Evolutionary conservation across 1,140 invertebrate species (phyloP), one percentile per base, ranked within the genome.

Genomic region (Camponotus pennsylvanicus): DNA sequence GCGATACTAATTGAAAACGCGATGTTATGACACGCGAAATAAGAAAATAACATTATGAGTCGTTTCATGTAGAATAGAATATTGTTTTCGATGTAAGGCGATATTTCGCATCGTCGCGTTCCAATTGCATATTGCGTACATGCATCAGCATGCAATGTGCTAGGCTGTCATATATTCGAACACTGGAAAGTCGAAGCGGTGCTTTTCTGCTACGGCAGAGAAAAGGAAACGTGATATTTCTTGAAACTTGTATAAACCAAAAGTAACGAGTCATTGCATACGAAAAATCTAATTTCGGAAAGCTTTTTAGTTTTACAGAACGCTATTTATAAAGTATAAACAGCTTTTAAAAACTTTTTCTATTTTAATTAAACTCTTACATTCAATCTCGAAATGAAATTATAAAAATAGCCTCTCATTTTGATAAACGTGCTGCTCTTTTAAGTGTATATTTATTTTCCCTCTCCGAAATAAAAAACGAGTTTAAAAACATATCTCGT

Each of bases 121-220:
- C 21, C 37, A 34, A 71, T 55, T 88, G 27, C 27, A 27, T 27
- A 34, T 66, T 55, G 78, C 49, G 40, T 71, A 42, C 2, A 37
- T 13, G 40, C 27, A 61, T 73, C 27, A 21, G 9, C 18, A 7
- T 3, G 13, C 8, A 89, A 89, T 89, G 21, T 69, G 73, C 88
- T 21, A 55, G 1, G 18, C 40, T 40, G 8, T 57, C 86, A 32
- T 32, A 77, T 78, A 55, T 55, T 88, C 27, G 21, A 37, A 57
- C n/a, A 32, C 2, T 45, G 40, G n/a, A 82, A 73, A 49, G 34
- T 71, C 32, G 7, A 27, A 21, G 3, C 49, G 3, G 13, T 61
- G 27, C n/a, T 70, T 82, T 71, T 82, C 52, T 0, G 37, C 18
- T 59, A 0, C n/a, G 7, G 13, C 11, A 37, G 15, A 61, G 2